Evolutionary conservation across 2,113 vertebrate genomes (phyloP).

Genomic region (Cyprinodon brontotheroides): DNA sequence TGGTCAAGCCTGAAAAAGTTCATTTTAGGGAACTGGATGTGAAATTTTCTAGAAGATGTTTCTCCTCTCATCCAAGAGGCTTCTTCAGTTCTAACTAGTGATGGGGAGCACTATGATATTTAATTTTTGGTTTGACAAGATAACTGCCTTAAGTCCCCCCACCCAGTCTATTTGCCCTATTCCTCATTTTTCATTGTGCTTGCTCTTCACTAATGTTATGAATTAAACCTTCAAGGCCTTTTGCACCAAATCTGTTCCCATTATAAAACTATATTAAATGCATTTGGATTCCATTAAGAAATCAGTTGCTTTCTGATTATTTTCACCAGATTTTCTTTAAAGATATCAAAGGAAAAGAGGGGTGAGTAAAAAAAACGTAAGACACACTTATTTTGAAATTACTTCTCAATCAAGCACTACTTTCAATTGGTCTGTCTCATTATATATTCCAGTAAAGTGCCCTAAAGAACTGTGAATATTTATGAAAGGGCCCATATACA

Average conservation of each 20-base stretch:
- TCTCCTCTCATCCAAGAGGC: too few relatives aligned
- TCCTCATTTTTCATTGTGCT: neutral
- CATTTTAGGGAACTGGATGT: too few relatives aligned
- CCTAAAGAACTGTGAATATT: neutral
- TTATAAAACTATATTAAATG: too few relatives aligned
- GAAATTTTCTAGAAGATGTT: too few relatives aligned
- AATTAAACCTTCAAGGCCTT: neutral
- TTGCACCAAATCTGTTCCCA: neutral
- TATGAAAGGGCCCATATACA: neutral
- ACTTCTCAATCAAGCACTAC: neutral
- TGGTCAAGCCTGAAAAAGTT: too few relatives aligned
- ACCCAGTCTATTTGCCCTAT: neutral
- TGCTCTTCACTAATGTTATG: neutral
- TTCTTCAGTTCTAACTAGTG: too few relatives aligned
- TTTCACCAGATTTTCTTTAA: neutral
- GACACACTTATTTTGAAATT: neutral
- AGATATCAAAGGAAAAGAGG: neutral
- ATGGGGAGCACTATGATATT: too few relatives aligned
- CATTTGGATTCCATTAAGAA: too few relatives aligned
- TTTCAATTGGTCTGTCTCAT: neutral
- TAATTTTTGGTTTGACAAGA: too few relatives aligned
- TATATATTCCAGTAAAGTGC: neutral
- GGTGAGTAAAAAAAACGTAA: neutral
- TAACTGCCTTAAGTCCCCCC: too few relatives aligned
- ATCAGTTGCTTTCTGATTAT: neutral